A percentile compares a stretch with the other conserved stretches of the same genome.
Evolutionary conservation across 2,113 vertebrate species (phyloP).

Genomic region (Cichladusa arquata): DNA sequence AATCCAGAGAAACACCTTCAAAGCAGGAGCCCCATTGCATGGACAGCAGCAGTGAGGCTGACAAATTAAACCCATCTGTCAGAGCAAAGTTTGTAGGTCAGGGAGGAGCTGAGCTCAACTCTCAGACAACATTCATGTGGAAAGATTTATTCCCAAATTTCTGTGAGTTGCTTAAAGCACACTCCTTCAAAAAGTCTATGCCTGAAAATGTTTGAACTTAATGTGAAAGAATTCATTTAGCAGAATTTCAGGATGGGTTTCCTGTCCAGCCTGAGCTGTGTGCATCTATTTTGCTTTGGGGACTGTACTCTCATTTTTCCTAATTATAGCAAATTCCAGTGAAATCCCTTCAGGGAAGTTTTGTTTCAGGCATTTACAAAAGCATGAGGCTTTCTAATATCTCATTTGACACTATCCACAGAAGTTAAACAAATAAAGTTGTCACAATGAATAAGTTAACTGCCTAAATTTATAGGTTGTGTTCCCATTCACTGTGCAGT

Average conservation of each 20-base stretch:
- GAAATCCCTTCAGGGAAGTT: constrained; percentile 31
- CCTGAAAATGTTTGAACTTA: background rate
- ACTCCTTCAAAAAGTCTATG: background rate
- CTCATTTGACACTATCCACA: background rate
- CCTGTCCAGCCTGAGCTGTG: background rate
- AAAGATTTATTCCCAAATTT: background rate
- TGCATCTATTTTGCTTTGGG: background rate
- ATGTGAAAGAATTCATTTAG: background rate
- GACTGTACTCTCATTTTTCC: constrained; percentile 1
- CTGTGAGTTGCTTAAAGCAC: background rate
- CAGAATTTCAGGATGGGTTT: constrained; percentile 25
- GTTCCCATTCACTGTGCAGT: background rate
- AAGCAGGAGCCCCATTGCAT: background rate
- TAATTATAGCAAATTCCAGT: constrained; percentile 31
- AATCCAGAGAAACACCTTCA: background rate
- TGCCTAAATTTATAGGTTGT: background rate
- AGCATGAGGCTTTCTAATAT: constrained; percentile 19
- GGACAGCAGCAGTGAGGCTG: background rate
- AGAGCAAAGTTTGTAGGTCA: background rate
- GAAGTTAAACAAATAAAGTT: constrained; percentile 15
- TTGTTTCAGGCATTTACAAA: background rate
- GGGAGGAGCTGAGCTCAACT: background rate
- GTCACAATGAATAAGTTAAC: constrained; percentile 17
- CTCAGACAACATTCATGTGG: background rate
- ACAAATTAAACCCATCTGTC: background rate